phyloP scores from a whole-genome alignment of 35 echinoderm and acorn worm genomes.

The Heliocidaris erythrogramma region DNA sequence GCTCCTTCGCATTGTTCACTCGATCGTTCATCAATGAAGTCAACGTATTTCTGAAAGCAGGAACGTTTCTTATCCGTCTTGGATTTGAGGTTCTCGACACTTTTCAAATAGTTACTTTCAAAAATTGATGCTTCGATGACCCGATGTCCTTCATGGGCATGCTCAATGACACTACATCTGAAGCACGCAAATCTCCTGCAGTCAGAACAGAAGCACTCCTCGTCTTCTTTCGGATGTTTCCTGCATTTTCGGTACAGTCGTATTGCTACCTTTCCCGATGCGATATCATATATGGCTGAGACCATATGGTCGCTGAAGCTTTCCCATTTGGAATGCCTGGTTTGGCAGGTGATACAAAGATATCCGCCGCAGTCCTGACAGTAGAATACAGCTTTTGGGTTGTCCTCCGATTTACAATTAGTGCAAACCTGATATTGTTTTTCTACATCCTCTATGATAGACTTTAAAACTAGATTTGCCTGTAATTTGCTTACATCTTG shows the following conservation, averaged over 20 bases:
- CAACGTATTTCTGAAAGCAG: background rate
- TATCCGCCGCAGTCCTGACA: background rate
- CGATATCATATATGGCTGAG: background rate
- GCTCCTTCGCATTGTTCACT: background rate
- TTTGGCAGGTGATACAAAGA: background rate
- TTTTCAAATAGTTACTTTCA: background rate
- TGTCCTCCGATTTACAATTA: no score
- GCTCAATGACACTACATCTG: no score
- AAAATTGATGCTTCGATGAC: background rate
- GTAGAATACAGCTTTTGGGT: no score
- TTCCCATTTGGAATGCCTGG: background rate
- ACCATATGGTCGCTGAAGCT: background rate
- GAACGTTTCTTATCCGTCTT: background rate
- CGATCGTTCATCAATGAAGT: background rate
- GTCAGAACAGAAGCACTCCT: no score
- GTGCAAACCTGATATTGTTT: background rate
- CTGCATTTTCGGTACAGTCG: no score
- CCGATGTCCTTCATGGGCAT: no score
- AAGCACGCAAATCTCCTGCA: no score
- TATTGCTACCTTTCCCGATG: background rate
- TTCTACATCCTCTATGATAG: background rate
- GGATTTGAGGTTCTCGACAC: background rate
- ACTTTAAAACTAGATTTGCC: background rate
- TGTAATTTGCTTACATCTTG: background rate
- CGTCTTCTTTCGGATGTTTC: no score